Conservation (phyloP, 2,113 vertebrate genomes). For the Zapus hudsonius region DNA sequence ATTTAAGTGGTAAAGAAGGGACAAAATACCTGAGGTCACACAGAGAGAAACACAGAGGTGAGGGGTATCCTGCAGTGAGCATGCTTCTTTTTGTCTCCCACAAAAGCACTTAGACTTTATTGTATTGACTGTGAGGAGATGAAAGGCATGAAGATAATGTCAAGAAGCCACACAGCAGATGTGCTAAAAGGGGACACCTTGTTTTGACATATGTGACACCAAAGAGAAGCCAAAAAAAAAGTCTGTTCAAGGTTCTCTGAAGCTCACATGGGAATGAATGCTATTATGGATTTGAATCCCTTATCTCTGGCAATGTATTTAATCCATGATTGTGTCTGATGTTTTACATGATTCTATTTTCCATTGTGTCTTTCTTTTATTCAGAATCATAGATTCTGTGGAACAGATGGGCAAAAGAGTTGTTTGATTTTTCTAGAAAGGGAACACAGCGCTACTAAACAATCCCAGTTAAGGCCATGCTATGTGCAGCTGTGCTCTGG, state of each 20-base stretch:
- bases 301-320: neutral
- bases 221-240: neutral
- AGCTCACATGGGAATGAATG: neutral
- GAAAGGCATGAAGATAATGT: neutral
- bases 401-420: neutral
- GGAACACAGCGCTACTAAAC: too few species aligned
- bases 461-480: too few species aligned
- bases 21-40: neutral
- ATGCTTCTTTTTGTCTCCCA: neutral
- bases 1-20: rapidly evolving
- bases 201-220: neutral
- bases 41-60: neutral
- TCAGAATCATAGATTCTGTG: neutral
- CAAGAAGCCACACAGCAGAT: too few species aligned
- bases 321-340: neutral
- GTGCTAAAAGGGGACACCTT: neutral
- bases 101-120: too few species aligned
- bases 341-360: neutral
- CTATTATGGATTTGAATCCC: rapidly evolving
- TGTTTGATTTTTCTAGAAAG: neutral
- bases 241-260: neutral
- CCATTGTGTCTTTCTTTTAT: neutral
- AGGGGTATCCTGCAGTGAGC: neutral
- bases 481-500: too few species aligned
- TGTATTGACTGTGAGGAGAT: neutral